Evolutionary conservation across 2,797 vertebrate genomes (phyloP).

Genomic region (Meriones psammophilus): DNA sequence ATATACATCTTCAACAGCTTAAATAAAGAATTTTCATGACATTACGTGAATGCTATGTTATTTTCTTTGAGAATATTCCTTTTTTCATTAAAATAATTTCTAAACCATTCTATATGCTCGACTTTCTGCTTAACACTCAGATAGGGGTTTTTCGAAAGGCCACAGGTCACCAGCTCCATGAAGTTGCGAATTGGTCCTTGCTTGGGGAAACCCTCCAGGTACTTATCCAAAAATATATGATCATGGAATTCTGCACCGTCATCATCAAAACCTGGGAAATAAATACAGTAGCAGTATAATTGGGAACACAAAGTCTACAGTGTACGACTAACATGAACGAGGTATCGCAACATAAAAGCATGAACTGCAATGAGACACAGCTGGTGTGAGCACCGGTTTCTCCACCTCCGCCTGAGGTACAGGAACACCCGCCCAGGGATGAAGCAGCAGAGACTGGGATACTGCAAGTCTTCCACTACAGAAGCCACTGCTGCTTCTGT

Average conservation of each 20-base stretch:
- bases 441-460: not conserved
- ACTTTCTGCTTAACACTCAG: slow-evolving; percentile 94
- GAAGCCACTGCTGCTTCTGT: not conserved
- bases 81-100: slow-evolving; percentile 95
- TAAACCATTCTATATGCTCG: slow-evolving; percentile 97
- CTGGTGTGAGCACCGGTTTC: slow-evolving; percentile 12
- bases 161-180: slow-evolving; percentile 96
- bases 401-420: not conserved
- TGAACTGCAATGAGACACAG: not conserved
- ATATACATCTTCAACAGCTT: slow-evolving; percentile 40
- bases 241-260: slow-evolving; percentile 95
- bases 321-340: slow-evolving; percentile 40
- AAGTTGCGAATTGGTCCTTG: slow-evolving; percentile 96
- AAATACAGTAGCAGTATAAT: slow-evolving; percentile 34
- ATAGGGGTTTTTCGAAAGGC: slow-evolving; percentile 94
- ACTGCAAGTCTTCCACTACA: not conserved
- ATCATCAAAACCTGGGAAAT: slow-evolving; percentile 93
- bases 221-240: slow-evolving; percentile 95
- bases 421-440: not conserved
- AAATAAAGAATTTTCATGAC: slow-evolving; percentile 58
- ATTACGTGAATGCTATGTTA: slow-evolving; percentile 87
- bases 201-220: slow-evolving; percentile 93
- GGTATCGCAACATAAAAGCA: slow-evolving; percentile 1
- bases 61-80: slow-evolving; percentile 92
- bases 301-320: not conserved